These are phyloP conservation scores for Lophotis ruficrista DNA, from an alignment of 2,113 vertebrate genomes.

Conservation along the genomic window DNA sequence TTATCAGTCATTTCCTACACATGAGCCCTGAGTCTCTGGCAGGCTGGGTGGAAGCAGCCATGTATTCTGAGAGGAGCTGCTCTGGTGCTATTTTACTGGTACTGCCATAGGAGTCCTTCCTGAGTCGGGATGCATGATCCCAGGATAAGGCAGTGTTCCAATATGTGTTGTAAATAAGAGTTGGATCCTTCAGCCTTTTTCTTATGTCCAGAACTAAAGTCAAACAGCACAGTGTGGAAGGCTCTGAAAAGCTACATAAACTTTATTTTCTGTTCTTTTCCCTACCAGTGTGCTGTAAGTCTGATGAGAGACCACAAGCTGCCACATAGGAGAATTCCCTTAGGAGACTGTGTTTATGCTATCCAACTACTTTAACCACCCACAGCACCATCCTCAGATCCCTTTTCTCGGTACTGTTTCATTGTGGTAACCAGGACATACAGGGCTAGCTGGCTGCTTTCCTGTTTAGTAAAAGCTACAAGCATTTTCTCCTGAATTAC, in stretches of 20 bases:
- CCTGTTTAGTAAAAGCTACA: background rate
- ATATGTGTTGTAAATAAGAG: background rate
- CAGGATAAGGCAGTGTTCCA: background rate
- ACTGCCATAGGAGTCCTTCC: background rate
- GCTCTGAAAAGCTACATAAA: background rate
- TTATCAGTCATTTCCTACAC: background rate
- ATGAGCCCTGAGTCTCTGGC: background rate
- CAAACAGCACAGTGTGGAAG: background rate
- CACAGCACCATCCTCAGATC: background rate
- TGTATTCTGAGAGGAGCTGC: background rate
- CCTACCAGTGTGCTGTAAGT: background rate
- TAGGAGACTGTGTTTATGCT: background rate
- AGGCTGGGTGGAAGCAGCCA: background rate
- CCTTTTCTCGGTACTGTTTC: background rate
- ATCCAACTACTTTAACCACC: background rate
- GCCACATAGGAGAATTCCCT: background rate
- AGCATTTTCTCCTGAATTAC: constrained; percentile 5
- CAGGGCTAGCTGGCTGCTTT: background rate
- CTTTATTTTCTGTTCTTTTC: background rate
- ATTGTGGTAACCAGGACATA: background rate
- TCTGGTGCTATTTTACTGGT: background rate
- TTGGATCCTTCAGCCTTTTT: background rate
- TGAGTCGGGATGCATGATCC: accelerated
- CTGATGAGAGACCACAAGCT: background rate
- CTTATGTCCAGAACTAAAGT: background rate